Base-by-base conservation (phyloP, 2,113 vertebrate genomes). In the Xenopus laevis region DNA sequence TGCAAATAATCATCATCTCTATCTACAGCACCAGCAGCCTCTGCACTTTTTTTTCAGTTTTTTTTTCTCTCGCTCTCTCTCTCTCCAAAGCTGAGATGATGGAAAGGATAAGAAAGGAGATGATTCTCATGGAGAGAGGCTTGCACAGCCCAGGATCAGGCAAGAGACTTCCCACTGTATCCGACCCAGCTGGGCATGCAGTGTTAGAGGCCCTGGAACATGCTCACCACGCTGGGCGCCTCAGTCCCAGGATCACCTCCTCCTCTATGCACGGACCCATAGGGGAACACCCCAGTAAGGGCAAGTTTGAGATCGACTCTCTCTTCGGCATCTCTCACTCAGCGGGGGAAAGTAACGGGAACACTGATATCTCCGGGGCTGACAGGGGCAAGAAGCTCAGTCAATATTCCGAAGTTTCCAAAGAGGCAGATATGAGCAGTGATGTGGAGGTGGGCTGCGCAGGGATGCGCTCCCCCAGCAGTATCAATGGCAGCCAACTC, bases 61-160 rank as follows among this genome's bases (percentile, higher is more conserved):
- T 60, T 69, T 66, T 77, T 74, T 79, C 40, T 79, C 33, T 40
- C 33, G 2, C 33, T 40, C 33, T 40, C 33, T 77, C 81, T 72
- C 89, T 87, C 87, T 87, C 84, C 88, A 89, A 91, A 90, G 91
- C 92, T 94, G 93, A 89, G 93, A 96, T 97, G 94, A 99, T 99
- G 97, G 97, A 99, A 94, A 98, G 97, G 91, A 98, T 99, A 95
- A 96, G 97, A 94, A 98, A 99, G 91, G 97, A 99, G 93, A 99
- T 99, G 96, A 96, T 99, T 92, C 92, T 99, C 90, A 98, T 99
- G 96, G 97, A 99, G 88, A 93, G 97, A 88, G 96, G 97, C 82
- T 92, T 99, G 84, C 97, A 99, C 87, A 97, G 96, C 89, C 97
- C 97, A 74, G 91, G 95, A 79, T 89, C 94, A 72, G 93, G 92